phyloP scores from a whole-genome alignment of 2,113 vertebrate genomes.

The Dasypus novemcinctus region DNA sequence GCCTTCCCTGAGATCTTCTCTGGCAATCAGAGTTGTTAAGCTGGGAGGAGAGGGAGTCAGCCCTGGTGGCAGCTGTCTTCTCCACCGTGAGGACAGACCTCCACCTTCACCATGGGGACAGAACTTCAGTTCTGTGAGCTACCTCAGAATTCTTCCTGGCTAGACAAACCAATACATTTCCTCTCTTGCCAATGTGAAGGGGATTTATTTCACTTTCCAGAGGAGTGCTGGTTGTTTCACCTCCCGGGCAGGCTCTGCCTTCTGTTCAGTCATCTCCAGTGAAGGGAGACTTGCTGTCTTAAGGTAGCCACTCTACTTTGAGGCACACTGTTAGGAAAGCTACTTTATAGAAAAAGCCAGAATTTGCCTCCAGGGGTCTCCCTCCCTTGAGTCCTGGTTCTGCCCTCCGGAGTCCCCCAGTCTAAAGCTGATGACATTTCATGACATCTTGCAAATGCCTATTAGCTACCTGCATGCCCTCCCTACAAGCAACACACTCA shows the following conservation, averaged over 20 bases:
- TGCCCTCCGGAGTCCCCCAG: neutral
- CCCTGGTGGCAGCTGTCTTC: neutral
- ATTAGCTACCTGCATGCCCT: neutral
- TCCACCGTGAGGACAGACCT: neutral
- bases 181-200: neutral
- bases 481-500: too few relatives aligned
- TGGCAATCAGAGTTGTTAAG: neutral
- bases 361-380: neutral
- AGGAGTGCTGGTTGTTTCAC: neutral
- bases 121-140: neutral
- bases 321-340: neutral
- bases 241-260: neutral
- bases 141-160: neutral
- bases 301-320: neutral
- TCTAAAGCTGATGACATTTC: neutral
- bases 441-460: neutral
- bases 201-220: neutral
- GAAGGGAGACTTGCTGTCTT: too few relatives aligned
- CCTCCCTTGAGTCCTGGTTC: neutral
- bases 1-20: neutral
- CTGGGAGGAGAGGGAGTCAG: neutral
- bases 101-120: neutral
- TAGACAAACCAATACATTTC: too few relatives aligned
- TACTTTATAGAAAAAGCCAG: neutral
- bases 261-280: too few relatives aligned